Percentiles rank a stretch among this genome's conserved stretches.
Evolutionary conservation across 2,888 invertebrate species (phyloP).

Genomic region (Dynastes hyllus): DNA sequence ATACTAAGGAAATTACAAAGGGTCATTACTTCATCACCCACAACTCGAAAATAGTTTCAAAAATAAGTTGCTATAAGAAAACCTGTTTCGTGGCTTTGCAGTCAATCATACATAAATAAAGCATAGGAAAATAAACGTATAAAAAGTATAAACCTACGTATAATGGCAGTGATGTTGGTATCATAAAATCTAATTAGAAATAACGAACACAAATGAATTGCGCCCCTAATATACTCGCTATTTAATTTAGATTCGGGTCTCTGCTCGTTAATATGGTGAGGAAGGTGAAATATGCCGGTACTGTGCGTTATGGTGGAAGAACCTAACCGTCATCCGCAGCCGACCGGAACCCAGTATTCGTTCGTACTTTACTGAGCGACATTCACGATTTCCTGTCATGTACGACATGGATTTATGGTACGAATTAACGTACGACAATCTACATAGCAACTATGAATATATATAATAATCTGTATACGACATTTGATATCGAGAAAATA

Average conservation of each 20-base stretch:
- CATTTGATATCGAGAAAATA: too few species aligned
- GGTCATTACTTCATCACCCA: too few species aligned
- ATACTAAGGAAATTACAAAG: too few species aligned
- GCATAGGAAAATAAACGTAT: too few species aligned
- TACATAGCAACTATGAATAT: neutral
- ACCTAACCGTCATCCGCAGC: slow-evolving; percentile 63
- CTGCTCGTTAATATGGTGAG: slow-evolving; percentile 6
- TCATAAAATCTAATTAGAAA: slow-evolving; percentile 31
- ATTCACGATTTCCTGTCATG: slow-evolving; percentile 50
- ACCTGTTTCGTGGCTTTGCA: too few species aligned
- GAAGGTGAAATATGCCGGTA: slow-evolving; percentile 41
- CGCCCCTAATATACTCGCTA: slow-evolving; percentile 27
- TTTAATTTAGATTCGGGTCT: slow-evolving; percentile 8
- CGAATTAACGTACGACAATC: slow-evolving; percentile 3
- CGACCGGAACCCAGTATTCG: slow-evolving; percentile 59
- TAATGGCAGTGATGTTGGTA: neutral
- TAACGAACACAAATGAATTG: slow-evolving; percentile 4
- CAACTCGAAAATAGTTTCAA: too few species aligned
- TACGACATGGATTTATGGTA: neutral
- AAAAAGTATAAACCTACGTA: too few species aligned
- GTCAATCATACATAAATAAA: too few species aligned
- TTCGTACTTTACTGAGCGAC: slow-evolving; percentile 63
- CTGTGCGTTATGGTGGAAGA: slow-evolving; percentile 64
- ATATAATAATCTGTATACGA: too few species aligned
- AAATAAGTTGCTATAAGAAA: too few species aligned